These are phyloP conservation scores for Mycalesis mineus DNA, from an alignment of 2,888 invertebrate species.

Conservation along the genomic window DNA sequence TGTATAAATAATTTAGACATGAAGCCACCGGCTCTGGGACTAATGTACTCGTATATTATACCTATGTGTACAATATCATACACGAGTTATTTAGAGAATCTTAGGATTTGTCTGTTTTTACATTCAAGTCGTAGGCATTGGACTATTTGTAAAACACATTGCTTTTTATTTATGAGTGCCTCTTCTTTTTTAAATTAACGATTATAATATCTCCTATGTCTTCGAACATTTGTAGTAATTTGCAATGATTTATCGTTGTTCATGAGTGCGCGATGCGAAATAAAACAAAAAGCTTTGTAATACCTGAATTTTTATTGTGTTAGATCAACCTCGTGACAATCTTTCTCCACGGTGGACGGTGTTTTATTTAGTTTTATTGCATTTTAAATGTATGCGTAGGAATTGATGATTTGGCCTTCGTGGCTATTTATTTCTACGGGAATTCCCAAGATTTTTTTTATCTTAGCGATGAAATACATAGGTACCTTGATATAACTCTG, in stretches of 20 bases:
- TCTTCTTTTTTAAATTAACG: neutral
- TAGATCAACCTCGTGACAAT: neutral
- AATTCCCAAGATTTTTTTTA: neutral
- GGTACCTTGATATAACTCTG: too few species aligned
- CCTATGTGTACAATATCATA: neutral
- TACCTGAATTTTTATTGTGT: neutral
- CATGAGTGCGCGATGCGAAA: neutral
- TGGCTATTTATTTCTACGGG: neutral
- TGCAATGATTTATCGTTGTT: neutral
- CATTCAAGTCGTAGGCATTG: neutral
- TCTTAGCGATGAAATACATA: too few species aligned
- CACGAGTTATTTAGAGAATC: slow-evolving; percentile 5
- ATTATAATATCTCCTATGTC: neutral
- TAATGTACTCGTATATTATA: neutral
- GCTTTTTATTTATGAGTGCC: neutral
- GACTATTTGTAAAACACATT: slow-evolving; percentile 1
- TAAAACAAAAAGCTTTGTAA: slow-evolving; percentile 5
- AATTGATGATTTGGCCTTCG: neutral
- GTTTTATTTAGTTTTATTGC: neutral
- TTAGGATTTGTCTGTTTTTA: slow-evolving; percentile 20
- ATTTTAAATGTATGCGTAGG: neutral
- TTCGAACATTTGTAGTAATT: neutral
- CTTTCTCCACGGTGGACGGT: neutral
- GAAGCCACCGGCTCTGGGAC: neutral
- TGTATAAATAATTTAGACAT: neutral